Percentiles rank a stretch among this genome's conserved stretches.
Conservation (phyloP, 2,888 invertebrate species). For the Alloscopus bannaensis region DNA sequence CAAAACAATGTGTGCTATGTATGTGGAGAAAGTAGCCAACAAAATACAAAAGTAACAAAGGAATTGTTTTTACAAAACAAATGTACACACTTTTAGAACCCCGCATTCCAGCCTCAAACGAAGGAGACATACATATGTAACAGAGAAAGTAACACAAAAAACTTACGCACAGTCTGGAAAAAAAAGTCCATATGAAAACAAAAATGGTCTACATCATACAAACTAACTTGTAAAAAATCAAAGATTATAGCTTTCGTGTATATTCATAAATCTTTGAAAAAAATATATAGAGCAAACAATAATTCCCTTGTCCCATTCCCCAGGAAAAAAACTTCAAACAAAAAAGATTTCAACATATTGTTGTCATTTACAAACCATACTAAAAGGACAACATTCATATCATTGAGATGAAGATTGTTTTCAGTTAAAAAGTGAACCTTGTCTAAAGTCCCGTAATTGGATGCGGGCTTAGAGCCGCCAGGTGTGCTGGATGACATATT, state of each 20-base stretch:
- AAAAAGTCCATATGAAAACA: not conserved
- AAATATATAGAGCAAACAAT: no score
- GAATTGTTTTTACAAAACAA: no score
- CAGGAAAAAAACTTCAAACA: constrained; percentile 6
- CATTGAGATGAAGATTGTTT: no score
- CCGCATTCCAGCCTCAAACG: no score
- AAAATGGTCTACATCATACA: not conserved
- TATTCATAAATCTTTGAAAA: no score
- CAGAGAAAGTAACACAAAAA: constrained; percentile 12
- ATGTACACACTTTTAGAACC: no score
- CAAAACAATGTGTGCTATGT: constrained; percentile 12
- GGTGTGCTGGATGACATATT: constrained; percentile 71
- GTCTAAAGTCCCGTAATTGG: constrained; percentile 73
- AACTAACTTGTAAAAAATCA: no score
- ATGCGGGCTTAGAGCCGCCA: constrained; percentile 72
- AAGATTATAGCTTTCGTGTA: no score
- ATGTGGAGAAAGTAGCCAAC: no score
- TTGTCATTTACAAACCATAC: not conserved
- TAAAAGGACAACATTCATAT: no score
- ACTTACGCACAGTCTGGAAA: constrained; percentile 11
- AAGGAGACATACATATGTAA: not conserved
- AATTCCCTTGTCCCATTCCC: constrained; percentile 5
- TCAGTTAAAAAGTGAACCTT: constrained; percentile 47
- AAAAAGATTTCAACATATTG: constrained; percentile 11
- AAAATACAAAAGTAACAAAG: no score